phyloP scores from a whole-genome alignment of 2,888 invertebrate species.

The Willowsia nigromaculata region DNA sequence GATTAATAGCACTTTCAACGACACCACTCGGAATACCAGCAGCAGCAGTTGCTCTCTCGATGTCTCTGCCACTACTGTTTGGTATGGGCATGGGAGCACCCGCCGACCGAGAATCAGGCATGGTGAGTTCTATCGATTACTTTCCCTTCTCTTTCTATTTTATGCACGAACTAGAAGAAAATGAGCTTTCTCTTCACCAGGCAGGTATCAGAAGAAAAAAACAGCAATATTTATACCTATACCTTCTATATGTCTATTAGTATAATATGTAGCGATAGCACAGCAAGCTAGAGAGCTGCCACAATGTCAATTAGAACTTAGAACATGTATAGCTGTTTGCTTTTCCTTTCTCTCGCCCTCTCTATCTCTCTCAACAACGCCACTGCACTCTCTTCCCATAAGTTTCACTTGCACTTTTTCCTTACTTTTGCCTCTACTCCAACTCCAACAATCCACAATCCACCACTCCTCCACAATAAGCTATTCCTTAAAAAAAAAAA shows the following conservation, averaged over 20 bases:
- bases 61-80: conserved; percentile 60
- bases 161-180: not conserved
- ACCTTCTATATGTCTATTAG: not conserved
- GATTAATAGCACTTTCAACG: not conserved
- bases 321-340: not conserved
- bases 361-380: not conserved
- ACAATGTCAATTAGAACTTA: conserved; percentile 38
- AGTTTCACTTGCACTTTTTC: conserved; percentile 9
- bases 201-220: not conserved
- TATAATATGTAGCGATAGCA: not conserved
- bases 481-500: no score
- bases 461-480: no score
- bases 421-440: not conserved
- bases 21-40: not conserved
- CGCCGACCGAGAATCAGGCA: conserved; percentile 78
- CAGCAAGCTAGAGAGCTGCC: not conserved
- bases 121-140: conserved; percentile 51
- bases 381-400: not conserved
- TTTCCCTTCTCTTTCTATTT: conserved; percentile 12
- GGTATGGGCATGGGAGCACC: conserved; percentile 78
- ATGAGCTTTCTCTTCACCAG: not conserved
- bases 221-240: not conserved
- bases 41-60: not conserved
- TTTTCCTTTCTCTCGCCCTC: not conserved
- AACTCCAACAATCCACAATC: no score